Conservation (phyloP, 2,888 invertebrate species). For the Ophion costatus region DNA sequence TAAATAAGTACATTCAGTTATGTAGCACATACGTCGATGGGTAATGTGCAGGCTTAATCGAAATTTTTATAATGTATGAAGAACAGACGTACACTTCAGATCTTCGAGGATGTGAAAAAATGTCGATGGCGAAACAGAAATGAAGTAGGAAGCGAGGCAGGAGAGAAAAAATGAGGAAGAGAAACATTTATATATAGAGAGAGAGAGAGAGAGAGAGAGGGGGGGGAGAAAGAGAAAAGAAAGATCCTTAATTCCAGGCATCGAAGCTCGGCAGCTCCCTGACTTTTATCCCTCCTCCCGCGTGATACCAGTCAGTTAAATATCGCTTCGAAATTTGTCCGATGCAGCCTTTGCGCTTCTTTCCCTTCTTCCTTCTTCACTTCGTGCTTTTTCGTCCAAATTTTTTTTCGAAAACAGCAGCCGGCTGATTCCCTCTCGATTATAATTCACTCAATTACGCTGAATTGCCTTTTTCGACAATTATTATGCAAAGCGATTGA, state of each 20-base stretch:
- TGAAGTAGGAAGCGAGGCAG: slow-evolving; percentile 14
- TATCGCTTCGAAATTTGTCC: slow-evolving; percentile 26
- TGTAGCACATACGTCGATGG: not conserved
- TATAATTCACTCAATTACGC: slow-evolving; percentile 51
- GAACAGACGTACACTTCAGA: slow-evolving; percentile 5
- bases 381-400: slow-evolving; percentile 1
- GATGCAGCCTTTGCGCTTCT: slow-evolving; percentile 7
- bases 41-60: slow-evolving; percentile 31
- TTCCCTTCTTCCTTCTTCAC: not conserved
- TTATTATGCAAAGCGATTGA: slow-evolving; percentile 58
- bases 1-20: not conserved
- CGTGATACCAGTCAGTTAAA: slow-evolving; percentile 1
- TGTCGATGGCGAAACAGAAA: slow-evolving; percentile 9
- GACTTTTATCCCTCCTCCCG: slow-evolving; percentile 26
- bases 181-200: not conserved
- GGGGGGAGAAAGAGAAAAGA: slow-evolving; percentile 16
- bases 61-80: slow-evolving; percentile 53
- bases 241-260: slow-evolving; percentile 49
- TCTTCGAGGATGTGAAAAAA: slow-evolving; percentile 35
- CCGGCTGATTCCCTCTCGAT: slow-evolving; percentile 30
- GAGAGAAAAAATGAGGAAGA: slow-evolving; percentile 2
- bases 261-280: slow-evolving; percentile 33
- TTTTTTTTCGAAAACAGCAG: slow-evolving; percentile 22
- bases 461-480: slow-evolving; percentile 40
- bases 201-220: not conserved